Conservation (phyloP, 2,888 invertebrate genomes). For the Erannis defoliaria region DNA sequence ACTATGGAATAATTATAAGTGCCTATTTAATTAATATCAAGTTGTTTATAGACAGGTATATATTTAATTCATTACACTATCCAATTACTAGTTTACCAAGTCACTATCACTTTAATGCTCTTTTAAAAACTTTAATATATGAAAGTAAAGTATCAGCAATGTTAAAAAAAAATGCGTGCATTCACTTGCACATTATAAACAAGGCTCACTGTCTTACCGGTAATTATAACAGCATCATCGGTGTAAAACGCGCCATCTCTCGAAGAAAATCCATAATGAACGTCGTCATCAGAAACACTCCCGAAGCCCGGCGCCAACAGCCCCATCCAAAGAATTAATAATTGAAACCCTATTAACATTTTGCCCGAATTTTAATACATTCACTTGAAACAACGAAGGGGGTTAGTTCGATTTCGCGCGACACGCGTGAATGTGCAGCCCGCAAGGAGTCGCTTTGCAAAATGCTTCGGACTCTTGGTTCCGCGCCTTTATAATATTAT, state of each 20-base stretch:
- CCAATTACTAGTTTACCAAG: too few relatives aligned
- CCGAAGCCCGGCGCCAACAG: constrained; percentile 64
- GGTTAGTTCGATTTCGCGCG: constrained; percentile 53
- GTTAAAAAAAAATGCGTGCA: background rate
- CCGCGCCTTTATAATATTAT: constrained; percentile 83
- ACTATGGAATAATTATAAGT: constrained; percentile 5
- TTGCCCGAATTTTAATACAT: constrained; percentile 56
- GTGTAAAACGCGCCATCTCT: constrained; percentile 76
- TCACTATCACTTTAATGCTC: background rate
- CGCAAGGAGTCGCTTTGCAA: constrained; percentile 81
- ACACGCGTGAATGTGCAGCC: constrained; percentile 74
- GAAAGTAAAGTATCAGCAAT: background rate
- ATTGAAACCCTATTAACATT: constrained; percentile 66
- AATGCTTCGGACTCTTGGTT: constrained; percentile 74
- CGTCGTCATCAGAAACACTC: constrained; percentile 61
- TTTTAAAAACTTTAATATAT: background rate
- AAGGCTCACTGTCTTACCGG: constrained; percentile 67
- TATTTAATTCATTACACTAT: too few relatives aligned
- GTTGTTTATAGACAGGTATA: too few relatives aligned
- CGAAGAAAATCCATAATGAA: constrained; percentile 69
- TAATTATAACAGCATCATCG: constrained; percentile 80
- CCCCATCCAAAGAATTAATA: constrained; percentile 63
- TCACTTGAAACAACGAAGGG: constrained; percentile 52
- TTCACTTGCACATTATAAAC: background rate
- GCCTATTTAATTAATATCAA: too few relatives aligned